Evolutionary conservation across 2,113 vertebrate genomes (phyloP).

Genomic region (Vimba vimba): DNA sequence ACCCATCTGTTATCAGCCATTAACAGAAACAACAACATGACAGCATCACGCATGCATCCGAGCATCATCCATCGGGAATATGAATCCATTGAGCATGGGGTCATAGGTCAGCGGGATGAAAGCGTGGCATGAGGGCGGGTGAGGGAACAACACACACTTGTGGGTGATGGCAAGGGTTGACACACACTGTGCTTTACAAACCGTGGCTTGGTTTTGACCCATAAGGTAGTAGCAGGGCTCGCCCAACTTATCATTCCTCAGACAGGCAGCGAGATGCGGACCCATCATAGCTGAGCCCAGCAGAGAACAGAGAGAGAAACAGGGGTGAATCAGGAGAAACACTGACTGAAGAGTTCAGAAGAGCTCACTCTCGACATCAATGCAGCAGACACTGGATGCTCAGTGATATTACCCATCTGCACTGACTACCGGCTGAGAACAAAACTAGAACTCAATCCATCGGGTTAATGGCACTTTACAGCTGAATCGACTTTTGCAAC

Average conservation of each 20-base stretch:
- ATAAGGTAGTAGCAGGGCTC: constrained; percentile 99
- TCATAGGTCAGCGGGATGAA: constrained; percentile 31
- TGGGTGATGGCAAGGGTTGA: constrained; percentile 75
- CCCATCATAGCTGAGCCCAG: constrained; percentile 93
- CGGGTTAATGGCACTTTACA: too few species aligned
- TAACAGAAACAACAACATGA: neutral
- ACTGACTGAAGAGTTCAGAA: neutral
- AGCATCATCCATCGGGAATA: neutral
- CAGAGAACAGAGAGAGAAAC: constrained; percentile 65
- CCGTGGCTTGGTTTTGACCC: constrained; percentile 99
- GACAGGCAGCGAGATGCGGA: constrained; percentile 99
- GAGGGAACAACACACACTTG: constrained; percentile 46
- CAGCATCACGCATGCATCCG: neutral
- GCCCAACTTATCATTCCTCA: constrained; percentile 99
- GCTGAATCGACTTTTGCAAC: too few species aligned
- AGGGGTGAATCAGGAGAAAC: constrained; percentile 60
- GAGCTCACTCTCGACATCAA: neutral
- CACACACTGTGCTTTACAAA: constrained; percentile 95
- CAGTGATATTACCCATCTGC: too few species aligned
- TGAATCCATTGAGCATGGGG: neutral
- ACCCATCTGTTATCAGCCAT: neutral
- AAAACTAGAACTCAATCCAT: too few species aligned
- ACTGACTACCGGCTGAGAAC: too few species aligned
- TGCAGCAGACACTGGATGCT: too few species aligned
- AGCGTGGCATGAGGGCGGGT: constrained; percentile 62